phyloP scores from a whole-genome alignment of 2,888 invertebrate species.

The Ditylenchus weischeri region DNA sequence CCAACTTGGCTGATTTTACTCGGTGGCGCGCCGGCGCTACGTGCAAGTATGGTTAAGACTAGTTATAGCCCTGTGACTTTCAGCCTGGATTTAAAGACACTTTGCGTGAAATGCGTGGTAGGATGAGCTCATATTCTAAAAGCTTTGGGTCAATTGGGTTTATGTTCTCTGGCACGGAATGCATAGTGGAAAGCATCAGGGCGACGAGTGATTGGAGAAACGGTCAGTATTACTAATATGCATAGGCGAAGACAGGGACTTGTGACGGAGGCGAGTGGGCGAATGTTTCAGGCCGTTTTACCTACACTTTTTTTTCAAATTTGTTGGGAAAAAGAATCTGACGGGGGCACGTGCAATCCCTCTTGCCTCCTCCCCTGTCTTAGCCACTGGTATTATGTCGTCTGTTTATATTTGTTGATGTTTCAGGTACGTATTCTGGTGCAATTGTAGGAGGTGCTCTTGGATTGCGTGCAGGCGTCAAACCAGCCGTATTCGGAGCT shows the following conservation, averaged over 20 bases:
- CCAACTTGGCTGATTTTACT: no score
- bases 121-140: conserved; percentile 88
- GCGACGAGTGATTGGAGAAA: conserved; percentile 95
- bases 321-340: no score
- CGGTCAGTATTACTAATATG: conserved; percentile 62
- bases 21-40: no score
- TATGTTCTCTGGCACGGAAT: conserved; percentile 88
- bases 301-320: no score
- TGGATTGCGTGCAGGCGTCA: conserved; percentile 75
- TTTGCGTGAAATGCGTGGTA: conserved; percentile 61
- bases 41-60: no score
- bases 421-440: conserved; percentile 50
- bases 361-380: no score
- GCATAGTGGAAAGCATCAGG: conserved; percentile 76
- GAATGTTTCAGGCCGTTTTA: no score
- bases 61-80: conserved; percentile 17
- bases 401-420: conserved; percentile 57
- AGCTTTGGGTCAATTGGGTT: conserved; percentile 94
- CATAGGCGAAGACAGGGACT: no score
- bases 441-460: conserved; percentile 73
- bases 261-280: no score
- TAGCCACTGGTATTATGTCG: no score
- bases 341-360: no score
- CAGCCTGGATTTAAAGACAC: conserved; percentile 53
- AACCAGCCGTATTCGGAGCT: conserved; percentile 87